Evolutionary conservation across 2,888 invertebrate genomes (phyloP), one percentile per base, ranked within the genome.

Genomic region (Campoplex capitator): DNA sequence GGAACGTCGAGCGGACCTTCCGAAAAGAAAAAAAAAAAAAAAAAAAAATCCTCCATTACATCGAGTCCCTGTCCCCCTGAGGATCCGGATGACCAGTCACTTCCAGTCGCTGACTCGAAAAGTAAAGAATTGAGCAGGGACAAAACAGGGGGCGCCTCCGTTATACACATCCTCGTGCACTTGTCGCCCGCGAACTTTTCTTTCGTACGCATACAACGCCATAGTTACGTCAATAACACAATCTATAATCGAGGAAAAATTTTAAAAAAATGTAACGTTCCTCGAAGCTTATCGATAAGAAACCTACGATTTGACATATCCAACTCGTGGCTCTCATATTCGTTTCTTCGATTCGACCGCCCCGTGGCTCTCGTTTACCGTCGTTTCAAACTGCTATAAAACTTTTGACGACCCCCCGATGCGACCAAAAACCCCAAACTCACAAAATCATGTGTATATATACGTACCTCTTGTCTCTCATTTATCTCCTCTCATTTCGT

Each of bases 1-100:
- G 62, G 48, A 65, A 65, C 76, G 45, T 18, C 9, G 62, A 75
- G 75, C 1, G 75, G 32, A 62, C 62, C 77, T 77, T 81, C 84
- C 75, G 88, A 88, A 85, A 85, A 89, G 38, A 82, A 51, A 0
- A 0, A 23, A 23, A 23, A 23, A 23, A 23, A 23, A 85, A 85
- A 89, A 6, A 82, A 51, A 75, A 90, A 91, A 89, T 89, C 74
- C 88, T 89, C 88, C 88, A 89, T 90, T 87, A 48, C 51, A 42
- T 71, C 28, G 38, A 45, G 54, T 32, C 54, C 9, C 13, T 32
- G 13, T 62, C 62, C 28, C 16, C 32, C 42, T 16, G 89, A 86
- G 88, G 84, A 42, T 83, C 70, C 87, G 85, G 74, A 88, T 84
- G 88, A 78, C 88, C 86, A 86, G 86, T 82, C 85, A 82, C 75